A percentile compares a stretch with the other conserved stretches of the same genome.
These are phyloP conservation scores for Ephestia elutella DNA, from an alignment of 1,140 invertebrate genomes.

Conservation along the genomic window DNA sequence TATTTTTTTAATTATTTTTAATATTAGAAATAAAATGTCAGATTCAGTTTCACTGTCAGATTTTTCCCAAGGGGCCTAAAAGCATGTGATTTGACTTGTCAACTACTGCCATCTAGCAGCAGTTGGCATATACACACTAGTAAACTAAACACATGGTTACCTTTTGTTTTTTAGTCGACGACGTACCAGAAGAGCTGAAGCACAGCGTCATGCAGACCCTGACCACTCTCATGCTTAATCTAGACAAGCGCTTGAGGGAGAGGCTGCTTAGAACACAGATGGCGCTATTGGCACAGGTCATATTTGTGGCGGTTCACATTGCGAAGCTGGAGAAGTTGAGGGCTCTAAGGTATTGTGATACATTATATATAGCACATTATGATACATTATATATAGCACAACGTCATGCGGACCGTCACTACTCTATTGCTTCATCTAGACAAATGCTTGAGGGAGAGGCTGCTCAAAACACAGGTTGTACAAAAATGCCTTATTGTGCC, in stretches of 20 bases:
- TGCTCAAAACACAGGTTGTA: conserved; percentile 74
- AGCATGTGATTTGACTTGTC: too few relatives aligned
- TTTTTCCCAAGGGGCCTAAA: too few relatives aligned
- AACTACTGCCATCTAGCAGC: too few relatives aligned
- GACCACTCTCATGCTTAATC: conserved; percentile 64
- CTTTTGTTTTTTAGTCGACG: conserved; percentile 39
- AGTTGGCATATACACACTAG: too few relatives aligned
- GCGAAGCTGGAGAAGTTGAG: conserved; percentile 76
- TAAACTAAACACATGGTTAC: too few relatives aligned
- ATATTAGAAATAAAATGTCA: too few relatives aligned
- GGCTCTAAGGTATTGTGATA: conserved; percentile 74
- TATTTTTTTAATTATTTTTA: too few relatives aligned
- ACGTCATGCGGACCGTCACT: conserved; percentile 73
- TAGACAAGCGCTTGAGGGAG: conserved; percentile 64
- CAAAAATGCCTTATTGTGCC: too few relatives aligned
- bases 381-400: too few relatives aligned
- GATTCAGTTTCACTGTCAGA: too few relatives aligned
- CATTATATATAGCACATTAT: too few relatives aligned
- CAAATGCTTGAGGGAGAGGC: conserved; percentile 56
- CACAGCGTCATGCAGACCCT: conserved; percentile 73
- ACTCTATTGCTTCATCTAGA: conserved; percentile 67
- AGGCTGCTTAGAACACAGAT: conserved; percentile 74
- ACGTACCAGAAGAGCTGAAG: conserved; percentile 77
- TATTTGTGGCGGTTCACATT: conserved; percentile 76
- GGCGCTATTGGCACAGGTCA: conserved; percentile 74